Conservation (phyloP, 1,140 invertebrate genomes). For the Prorops nasuta region DNA sequence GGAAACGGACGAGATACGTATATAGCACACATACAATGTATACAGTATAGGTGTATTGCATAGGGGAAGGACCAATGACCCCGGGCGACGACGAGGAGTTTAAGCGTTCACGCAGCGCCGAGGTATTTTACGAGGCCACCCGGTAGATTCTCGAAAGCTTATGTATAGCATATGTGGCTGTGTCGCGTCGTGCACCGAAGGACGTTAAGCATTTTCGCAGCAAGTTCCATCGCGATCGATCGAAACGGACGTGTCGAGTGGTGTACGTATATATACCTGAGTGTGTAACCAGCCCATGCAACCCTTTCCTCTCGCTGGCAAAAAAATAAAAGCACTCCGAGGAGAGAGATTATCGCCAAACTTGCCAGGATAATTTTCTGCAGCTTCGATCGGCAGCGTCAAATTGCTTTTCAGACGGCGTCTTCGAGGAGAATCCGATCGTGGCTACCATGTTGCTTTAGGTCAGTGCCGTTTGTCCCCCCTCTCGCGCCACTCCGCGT, state of each 20-base stretch:
- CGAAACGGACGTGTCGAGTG: conserved; percentile 7
- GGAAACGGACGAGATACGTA: too few relatives aligned
- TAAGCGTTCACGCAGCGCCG: conserved; percentile 6
- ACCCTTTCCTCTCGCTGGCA: too few relatives aligned
- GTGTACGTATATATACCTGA: too few relatives aligned
- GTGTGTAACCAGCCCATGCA: too few relatives aligned
- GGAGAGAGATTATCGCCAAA: background rate
- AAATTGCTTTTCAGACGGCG: conserved; percentile 20
- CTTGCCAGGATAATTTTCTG: background rate
- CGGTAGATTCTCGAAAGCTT: background rate
- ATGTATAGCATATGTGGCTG: background rate
- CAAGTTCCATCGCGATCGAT: conserved; percentile 5
- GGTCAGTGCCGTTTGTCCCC: conserved; percentile 44
- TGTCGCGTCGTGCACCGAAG: background rate
- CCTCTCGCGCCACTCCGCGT: conserved; percentile 11
- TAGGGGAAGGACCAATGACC: too few relatives aligned
- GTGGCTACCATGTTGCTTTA: conserved; percentile 41
- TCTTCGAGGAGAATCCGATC: conserved; percentile 22
- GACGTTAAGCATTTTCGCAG: conserved; percentile 5
- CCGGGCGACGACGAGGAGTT: too few relatives aligned
- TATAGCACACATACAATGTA: too few relatives aligned
- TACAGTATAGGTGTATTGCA: too few relatives aligned
- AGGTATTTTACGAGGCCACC: conserved; percentile 1
- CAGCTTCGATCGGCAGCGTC: background rate
- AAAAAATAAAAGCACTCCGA: too few relatives aligned